Evolutionary conservation across 2,113 vertebrate species (phyloP), one percentile per base, ranked within the genome.

Genomic region (Camarhynchus parvulus): DNA sequence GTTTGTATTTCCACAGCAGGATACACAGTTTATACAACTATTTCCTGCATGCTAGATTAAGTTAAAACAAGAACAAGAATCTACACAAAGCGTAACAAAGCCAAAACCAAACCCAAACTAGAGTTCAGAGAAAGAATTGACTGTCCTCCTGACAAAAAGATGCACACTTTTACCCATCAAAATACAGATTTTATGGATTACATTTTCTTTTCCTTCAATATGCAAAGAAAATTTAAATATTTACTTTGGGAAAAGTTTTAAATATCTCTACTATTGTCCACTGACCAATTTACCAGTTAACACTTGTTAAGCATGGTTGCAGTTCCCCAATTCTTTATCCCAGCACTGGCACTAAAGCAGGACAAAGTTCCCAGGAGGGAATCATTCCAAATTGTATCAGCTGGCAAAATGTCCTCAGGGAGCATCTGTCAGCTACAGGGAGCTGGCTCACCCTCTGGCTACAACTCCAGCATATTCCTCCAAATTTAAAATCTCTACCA

Each of bases 381-480:
- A 61, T 3, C 3, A 52, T 67, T 93, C 75, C 53, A 83, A 78
- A 88, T 76, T 75, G 46, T 41, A 86, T 95, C 79, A 92, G 61
- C 76, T 93, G 90, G 83, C 90, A 96, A 82, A 52, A 68, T 4
- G n/a, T 93, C 95, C 83, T 83, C 53, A 56, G 83, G 93, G 92
- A 91, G 72, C 87, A 90, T 92, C 88, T 93, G 82, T 83, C 90
- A 96, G 68, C 76, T 49, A 75, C 64, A 84, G 64, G 47, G 56
- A 92, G 21, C 28, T 96, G 83, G 49, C 73, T 92, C 4, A 0
- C 80, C 64, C 74, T 95, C 81, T 91, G 62, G 61, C 49, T 90
- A 49, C 52, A 86, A 33, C 76, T 93, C 47, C 37, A 49, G 37
- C 80, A 67, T 20, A 59, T n/a, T 41, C 33, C 31, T 86, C 44